Base-by-base conservation (phyloP, 2,888 invertebrate species). In the Diplolepis rosae region DNA sequence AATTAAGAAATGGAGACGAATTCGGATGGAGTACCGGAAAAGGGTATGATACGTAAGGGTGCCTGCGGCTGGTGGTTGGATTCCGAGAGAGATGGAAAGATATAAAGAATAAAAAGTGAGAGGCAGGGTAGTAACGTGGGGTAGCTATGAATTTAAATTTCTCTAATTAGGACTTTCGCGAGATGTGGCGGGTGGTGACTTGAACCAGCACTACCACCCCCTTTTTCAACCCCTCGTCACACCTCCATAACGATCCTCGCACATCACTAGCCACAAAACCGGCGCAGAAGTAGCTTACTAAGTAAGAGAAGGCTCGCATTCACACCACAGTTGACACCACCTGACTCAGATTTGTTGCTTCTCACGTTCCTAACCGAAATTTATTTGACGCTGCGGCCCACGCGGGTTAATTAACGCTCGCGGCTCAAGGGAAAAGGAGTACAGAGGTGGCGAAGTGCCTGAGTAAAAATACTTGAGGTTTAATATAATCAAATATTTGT, bases 341-440 rank as follows among this genome's bases (percentile, higher is more conserved):
- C 88, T 85, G 88, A 87, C 87, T 88, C 87, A 85, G 87, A 88
- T 88, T 88, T 87, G 88, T 86, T 86, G 87, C 87, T 88, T 87
- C 87, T 87, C 88, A 87, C 87, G 85, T 87, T 87, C n/a, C 85
- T 87, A 87, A 87, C 87, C 87, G 83, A 88, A 87, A 88, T 88
- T 88, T 87, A 88, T 88, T 88, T 87, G 86, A 86, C 86, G 84
- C 84, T 66, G 68, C 79, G 82, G 82, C 78, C 80, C 81, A 81
- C 82, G 81, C 79, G 82, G 85, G 83, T 87, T 87, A 87, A 87
- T 87, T 87, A 87, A 87, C 85, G 82, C 83, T 69, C 71, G 75
- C 50, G 67, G 52, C 67, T 67, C 51, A n/a, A 27, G 48, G 61
- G 68, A 65, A 72, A 74, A 77, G 66, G 75, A 71, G 74, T 54